Percentiles rank a stretch among this genome's conserved stretches.
Conservation (phyloP, 2,113 vertebrate species). For the Sclerurus mexicanus region DNA sequence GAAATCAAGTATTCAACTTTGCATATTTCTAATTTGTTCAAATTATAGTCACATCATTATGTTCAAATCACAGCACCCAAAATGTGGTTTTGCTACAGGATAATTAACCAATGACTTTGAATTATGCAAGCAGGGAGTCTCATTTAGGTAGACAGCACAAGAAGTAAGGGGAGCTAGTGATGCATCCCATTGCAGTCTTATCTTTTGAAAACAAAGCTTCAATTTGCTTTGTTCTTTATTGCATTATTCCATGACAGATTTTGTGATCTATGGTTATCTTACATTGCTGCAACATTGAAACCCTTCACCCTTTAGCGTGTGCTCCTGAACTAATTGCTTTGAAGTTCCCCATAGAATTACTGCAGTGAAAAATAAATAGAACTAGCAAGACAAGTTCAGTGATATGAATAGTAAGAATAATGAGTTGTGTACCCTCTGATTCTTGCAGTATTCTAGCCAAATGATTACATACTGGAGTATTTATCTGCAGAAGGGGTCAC, state of each 20-base stretch:
- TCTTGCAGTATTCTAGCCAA: neutral
- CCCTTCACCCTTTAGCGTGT: constrained; percentile 54
- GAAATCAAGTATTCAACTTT: constrained; percentile 43
- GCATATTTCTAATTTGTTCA: constrained; percentile 63
- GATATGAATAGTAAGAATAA: neutral
- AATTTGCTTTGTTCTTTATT: constrained; percentile 54
- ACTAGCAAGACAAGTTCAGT: neutral
- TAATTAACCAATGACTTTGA: constrained; percentile 69
- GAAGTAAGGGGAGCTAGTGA: constrained; percentile 36
- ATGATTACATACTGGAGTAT: neutral
- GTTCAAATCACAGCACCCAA: constrained; percentile 51
- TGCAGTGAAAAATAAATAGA: constrained; percentile 41
- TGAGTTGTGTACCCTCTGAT: neutral
- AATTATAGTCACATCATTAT: constrained; percentile 58
- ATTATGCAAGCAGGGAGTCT: constrained; percentile 57
- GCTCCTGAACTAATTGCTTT: constrained; percentile 63
- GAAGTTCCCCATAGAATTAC: constrained; percentile 39
- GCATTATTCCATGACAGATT: constrained; percentile 66
- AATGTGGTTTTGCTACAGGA: constrained; percentile 47
- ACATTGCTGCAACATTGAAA: constrained; percentile 58
- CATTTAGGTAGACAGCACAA: constrained; percentile 60
- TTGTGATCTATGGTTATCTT: constrained; percentile 69
- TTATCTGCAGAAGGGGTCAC: neutral
- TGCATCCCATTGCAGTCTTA: constrained; percentile 55
- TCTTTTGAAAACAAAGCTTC: constrained; percentile 60